Evolutionary conservation across 2,888 invertebrate genomes (phyloP), one percentile per base, ranked within the genome.

Genomic region (Lissocephala sabroskyi): DNA sequence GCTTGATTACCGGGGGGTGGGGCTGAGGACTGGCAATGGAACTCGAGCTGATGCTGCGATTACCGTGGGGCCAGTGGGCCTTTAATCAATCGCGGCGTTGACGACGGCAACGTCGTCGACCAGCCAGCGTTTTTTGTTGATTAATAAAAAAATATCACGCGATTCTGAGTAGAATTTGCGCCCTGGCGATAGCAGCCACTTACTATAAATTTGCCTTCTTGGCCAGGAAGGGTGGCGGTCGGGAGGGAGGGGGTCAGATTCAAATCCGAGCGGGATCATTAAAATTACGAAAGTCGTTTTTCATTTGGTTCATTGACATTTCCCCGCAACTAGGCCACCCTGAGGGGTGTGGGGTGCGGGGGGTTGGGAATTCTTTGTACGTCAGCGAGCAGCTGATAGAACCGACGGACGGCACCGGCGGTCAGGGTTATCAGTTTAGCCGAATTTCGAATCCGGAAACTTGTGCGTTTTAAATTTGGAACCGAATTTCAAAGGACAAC

Each of bases 101-200:
- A 36, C 41, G 32, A 19, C 28, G 42, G 28, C 30, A 47, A 49
- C 55, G 52, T 50, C 59, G 52, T 47, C 51, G 16, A 32, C 29
- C 18, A 19, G 5, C 26, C 11, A 19, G 17, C 37, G 41, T 43
- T 16, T 35, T 16, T 35, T 59, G 48, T 58, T 75, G 77, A 77
- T 74, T 71, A 75, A 35, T n/a, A n/a, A 65, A 58, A 73, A 66
- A 76, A 74, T 64, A 74, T 74, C 74, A 74, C 79, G 79, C 74
- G 74, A 74, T 74, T 76, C 59, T 62, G 52, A 45, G 62, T 71
- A 78, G 73, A 78, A 75, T 73, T 73, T 73, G 78, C 49, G 64
- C 71, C 59, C 49, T 45, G 23, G 41, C 47, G 62, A 65, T 65
- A 61, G 52, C 13, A 16, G 16, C 45, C 30, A 35, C 2, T n/a